phyloP scores from a whole-genome alignment of 2,888 invertebrate species.

The Tenthredo distinguenda region DNA sequence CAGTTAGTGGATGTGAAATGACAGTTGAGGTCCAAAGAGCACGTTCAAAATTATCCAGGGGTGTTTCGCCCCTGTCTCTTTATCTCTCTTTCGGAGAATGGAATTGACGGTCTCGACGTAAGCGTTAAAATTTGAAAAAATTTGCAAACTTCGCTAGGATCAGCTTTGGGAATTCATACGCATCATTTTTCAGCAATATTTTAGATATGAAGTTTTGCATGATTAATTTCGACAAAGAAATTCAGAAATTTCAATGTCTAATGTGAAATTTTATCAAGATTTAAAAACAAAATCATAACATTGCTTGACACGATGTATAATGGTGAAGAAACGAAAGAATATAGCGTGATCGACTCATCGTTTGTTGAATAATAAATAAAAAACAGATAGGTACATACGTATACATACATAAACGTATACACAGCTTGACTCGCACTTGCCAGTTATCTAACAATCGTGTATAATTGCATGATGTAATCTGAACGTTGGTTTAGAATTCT shows the following conservation, averaged over 20 bases:
- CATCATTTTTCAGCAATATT: no score
- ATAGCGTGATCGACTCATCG: not conserved
- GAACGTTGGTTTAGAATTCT: conserved; percentile 7
- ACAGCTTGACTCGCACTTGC: not conserved
- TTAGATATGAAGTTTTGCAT: not conserved
- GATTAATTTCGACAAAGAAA: not conserved
- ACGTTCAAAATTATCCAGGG: conserved; percentile 41
- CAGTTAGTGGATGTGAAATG: conserved; percentile 36
- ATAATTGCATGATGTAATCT: conserved; percentile 31
- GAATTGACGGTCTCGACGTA: not conserved
- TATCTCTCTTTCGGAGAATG: not conserved
- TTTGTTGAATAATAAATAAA: not conserved
- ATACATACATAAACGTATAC: not conserved
- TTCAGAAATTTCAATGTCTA: not conserved
- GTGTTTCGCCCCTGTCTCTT: conserved; percentile 27
- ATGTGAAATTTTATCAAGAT: not conserved
- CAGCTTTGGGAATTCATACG: not conserved
- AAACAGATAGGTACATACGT: not conserved
- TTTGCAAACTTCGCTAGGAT: not conserved
- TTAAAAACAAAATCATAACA: not conserved
- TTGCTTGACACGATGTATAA: not conserved
- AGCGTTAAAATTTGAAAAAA: not conserved
- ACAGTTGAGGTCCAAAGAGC: conserved; percentile 46
- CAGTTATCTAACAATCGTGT: not conserved
- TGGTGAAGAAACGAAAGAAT: not conserved